These are phyloP conservation scores for Enoplosus armatus DNA, from an alignment of 2,797 vertebrate genomes.

Conservation along the genomic window DNA sequence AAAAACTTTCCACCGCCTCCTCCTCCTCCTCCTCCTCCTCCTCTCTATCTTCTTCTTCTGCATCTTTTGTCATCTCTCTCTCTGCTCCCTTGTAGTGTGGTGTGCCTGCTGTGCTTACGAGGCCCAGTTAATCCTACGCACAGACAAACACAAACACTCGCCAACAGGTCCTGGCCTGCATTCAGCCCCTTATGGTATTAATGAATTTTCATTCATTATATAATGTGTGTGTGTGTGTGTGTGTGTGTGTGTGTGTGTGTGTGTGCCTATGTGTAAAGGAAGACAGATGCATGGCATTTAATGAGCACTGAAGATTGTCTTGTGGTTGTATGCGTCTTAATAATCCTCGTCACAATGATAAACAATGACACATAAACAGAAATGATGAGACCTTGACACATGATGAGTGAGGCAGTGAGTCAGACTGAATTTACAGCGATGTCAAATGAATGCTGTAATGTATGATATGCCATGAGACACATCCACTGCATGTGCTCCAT, in stretches of 20 bases:
- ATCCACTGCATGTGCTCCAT: neutral
- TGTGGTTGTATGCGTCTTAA: conserved; percentile 5
- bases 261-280: neutral
- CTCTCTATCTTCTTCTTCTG: conserved; percentile 8
- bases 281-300: conserved; percentile 8
- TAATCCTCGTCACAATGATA: conserved; percentile 13
- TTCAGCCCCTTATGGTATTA: conserved; percentile 35
- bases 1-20: conserved; percentile 35
- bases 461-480: neutral
- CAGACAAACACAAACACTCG: conserved; percentile 32
- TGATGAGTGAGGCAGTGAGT: neutral
- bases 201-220: conserved; percentile 28
- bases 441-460: neutral
- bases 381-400: conserved; percentile 16
- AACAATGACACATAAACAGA: conserved; percentile 1
- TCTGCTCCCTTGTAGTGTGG: conserved; percentile 29
- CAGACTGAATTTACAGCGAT: neutral
- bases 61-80: conserved; percentile 45
- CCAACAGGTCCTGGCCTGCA: conserved; percentile 32
- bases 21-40: conserved; percentile 15
- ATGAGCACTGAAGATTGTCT: neutral
- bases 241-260: neutral
- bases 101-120: conserved; percentile 49
- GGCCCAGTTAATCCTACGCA: conserved; percentile 41
- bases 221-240: neutral